Evolutionary conservation across 2,113 vertebrate genomes (phyloP), one percentile per base, ranked within the genome.

Genomic region (Equus przewalskii): DNA sequence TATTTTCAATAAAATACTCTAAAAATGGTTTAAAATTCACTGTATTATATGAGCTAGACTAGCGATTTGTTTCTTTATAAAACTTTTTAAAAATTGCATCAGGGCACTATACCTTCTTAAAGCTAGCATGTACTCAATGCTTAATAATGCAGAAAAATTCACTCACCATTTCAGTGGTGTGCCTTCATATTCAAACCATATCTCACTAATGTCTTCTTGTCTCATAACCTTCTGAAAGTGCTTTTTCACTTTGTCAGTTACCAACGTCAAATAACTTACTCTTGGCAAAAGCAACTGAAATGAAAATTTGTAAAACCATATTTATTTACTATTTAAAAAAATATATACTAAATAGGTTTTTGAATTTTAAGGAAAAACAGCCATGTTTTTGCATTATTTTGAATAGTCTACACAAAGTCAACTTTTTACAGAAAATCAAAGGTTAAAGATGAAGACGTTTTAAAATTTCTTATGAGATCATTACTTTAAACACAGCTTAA

Each of bases 201-300:
- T 99, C 98, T 99, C 99, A 98, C 99, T 99, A 95, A 99, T 99
- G 79, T 99, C 99, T 84, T 99, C 99, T 76, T 99, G 98, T 98
- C 98, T 99, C 99, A 99, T 99, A 96, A 99, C 99, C 98, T 99
- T 99, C 97, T 99, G 99, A 98, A 99, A 99, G 98, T 99, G 99
- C 96, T 99, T 99, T 99, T 99, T 99, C 98, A 99, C 99, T 98
- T 99, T 99, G 99, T 99, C 99, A 82, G 99, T 99, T 76, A 99
- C 99, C 97, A 99, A 98, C 3, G 99, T 99, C 98, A 99, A 98
- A 98, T 99, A 99, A 98, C 99, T 99, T 98, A 99, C 99, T 97
- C 99, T 99, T 96, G 99, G 99, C 96, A 99, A 99, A 97, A 99
- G 99, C 96, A 99, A 98, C 99, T 99, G 98, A 76, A 98, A 98